Percentiles rank a stretch among this genome's conserved stretches.
Conservation (phyloP, 2,113 vertebrate species). For the Cisticola juncidis region DNA sequence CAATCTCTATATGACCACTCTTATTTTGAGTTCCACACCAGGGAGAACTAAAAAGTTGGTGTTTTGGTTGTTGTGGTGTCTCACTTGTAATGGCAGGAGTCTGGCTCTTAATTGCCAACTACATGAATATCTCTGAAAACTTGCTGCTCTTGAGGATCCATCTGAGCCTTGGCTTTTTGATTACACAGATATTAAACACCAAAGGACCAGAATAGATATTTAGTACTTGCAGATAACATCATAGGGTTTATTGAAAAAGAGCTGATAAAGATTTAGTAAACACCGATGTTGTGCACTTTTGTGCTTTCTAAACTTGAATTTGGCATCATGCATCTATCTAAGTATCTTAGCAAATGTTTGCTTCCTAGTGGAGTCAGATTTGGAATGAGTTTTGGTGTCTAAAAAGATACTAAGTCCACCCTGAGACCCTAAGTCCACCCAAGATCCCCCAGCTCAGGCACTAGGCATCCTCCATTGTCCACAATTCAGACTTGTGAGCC, state of each 20-base stretch:
- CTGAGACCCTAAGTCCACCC: background rate
- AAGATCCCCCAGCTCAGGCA: background rate
- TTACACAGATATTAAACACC: background rate
- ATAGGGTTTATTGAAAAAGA: background rate
- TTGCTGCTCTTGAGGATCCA: background rate
- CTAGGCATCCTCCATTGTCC: background rate
- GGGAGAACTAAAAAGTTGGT: background rate
- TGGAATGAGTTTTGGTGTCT: background rate
- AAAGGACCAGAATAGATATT: background rate
- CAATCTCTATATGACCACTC: background rate
- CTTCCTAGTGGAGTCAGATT: background rate
- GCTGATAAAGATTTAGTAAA: background rate
- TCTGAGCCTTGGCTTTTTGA: background rate
- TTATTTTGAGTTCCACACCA: background rate
- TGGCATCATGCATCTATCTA: background rate
- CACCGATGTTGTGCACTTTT: fast-evolving
- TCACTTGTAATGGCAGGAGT: background rate
- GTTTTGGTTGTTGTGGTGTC: background rate
- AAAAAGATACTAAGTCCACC: background rate
- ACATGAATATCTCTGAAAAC: background rate
- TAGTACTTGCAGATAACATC: background rate
- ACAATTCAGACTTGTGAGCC: background rate
- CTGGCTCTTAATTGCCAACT: background rate
- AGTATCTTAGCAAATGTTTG: background rate
- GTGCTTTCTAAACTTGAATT: background rate